A percentile compares a stretch with the other conserved stretches of the same genome.
phyloP scores from a whole-genome alignment of 2,888 invertebrate genomes.

The Ischnura elegans region DNA sequence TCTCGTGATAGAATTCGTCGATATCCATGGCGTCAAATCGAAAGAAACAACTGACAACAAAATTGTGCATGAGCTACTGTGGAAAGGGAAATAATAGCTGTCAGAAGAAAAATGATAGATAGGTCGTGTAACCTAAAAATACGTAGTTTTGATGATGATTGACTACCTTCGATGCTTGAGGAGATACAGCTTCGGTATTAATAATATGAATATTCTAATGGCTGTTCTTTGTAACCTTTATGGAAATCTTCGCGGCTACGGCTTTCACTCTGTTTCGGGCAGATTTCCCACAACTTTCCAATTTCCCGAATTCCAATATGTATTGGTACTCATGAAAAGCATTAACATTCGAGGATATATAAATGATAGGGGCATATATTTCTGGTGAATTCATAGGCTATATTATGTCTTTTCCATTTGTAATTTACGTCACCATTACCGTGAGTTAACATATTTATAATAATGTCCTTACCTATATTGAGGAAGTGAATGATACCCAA shows the following conservation, averaged over 20 bases:
- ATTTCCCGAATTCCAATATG: too few relatives aligned
- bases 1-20: background rate
- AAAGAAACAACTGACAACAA: slow-evolving; percentile 12
- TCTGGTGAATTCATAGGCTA: too few relatives aligned
- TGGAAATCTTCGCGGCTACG: background rate
- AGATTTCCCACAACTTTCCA: too few relatives aligned
- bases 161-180: background rate
- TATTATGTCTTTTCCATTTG: too few relatives aligned
- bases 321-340: too few relatives aligned
- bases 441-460: too few relatives aligned
- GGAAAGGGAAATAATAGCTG: background rate
- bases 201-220: background rate
- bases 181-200: background rate
- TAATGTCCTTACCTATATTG: too few relatives aligned
- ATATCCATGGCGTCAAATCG: slow-evolving; percentile 2
- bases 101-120: slow-evolving; percentile 1
- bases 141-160: background rate
- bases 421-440: too few relatives aligned
- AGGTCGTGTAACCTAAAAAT: background rate
- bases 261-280: too few relatives aligned
- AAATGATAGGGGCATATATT: too few relatives aligned
- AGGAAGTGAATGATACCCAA: too few relatives aligned
- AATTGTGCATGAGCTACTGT: background rate
- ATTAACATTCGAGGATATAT: too few relatives aligned
- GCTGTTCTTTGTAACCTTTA: background rate